Base-by-base conservation (phyloP, 2,113 vertebrate species). In the Pachyramphus minor region DNA sequence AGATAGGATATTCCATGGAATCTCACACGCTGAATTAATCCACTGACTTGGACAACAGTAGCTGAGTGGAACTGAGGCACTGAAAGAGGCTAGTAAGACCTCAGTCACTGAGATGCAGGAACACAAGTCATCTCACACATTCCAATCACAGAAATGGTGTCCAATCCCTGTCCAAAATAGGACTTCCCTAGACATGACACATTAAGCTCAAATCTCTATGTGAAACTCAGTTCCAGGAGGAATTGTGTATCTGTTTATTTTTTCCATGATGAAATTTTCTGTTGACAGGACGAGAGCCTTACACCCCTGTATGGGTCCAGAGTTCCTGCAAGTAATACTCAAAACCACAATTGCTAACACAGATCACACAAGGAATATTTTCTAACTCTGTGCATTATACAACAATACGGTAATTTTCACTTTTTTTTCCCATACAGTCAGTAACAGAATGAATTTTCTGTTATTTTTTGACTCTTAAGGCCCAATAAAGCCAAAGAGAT, bases 1-100 rank as follows among this genome's bases (percentile, higher is more conserved):
- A 37, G 37, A 39, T 12, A 22, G 0, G 1, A 3, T 5, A 78
- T 60, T 11, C 31, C 76, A 5, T 4, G 41, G 49, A n/a, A 39
- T 64, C 66, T 27, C 15, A 41, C 33, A 24, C 28, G 5, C 3
- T 0, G 4, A 63, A n/a, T 63, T 23, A 68, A 62, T 9, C 24
- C 49, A 9, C 28, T 30, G 50, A 3, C 49, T 55, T 33, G 47
- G 37, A 39, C 23, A 74, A 42, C 28, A 3, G 10, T 3, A 42
- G 23, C 30, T 35, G 58, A 41, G 55, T 14, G 16, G 19, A 74
- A 28, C 18, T 11, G 14, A 33, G 11, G 25, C 18, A 42, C 3
- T 0, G 1, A 2, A 37, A 69, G 49, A 37, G 25, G 44, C 75
- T 74, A 85, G 59, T 17, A 52, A 71, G 37, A 56, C 23, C 39